phyloP scores from a whole-genome alignment of 2,113 vertebrate species.

The Kryptolebias marmoratus region DNA sequence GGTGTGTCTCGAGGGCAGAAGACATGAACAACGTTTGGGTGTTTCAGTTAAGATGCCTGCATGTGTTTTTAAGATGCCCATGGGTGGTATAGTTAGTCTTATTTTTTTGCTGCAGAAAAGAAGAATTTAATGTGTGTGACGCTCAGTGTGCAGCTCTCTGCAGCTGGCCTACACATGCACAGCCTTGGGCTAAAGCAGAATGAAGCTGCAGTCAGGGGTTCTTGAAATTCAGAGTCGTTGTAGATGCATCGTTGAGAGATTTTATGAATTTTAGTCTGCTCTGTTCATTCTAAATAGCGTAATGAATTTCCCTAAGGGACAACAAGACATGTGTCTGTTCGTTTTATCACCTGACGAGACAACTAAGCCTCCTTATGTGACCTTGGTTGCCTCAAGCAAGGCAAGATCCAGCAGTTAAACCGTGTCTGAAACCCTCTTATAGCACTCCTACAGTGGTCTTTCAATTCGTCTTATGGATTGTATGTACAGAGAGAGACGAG shows the following conservation, averaged over 20 bases:
- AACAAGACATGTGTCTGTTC: constrained; percentile 12
- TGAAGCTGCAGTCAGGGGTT: constrained; percentile 38
- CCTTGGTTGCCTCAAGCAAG: constrained; percentile 23
- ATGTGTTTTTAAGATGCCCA: constrained; percentile 38
- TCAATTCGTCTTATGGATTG: constrained; percentile 6
- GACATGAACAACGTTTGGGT: constrained; percentile 24
- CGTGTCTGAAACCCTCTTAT: constrained; percentile 12
- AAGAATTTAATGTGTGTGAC: constrained; percentile 15
- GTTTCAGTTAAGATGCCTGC: constrained; percentile 43
- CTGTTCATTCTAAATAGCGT: constrained; percentile 31
- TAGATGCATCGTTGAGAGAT: constrained; percentile 41
- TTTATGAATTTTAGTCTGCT: constrained; percentile 42
- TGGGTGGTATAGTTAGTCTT: constrained; percentile 47
- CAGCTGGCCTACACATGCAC: constrained; percentile 33
- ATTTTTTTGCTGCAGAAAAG: not conserved
- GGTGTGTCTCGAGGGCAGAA: constrained; percentile 4
- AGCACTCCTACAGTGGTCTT: constrained; percentile 15
- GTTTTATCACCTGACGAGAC: constrained; percentile 25
- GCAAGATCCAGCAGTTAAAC: constrained; percentile 44
- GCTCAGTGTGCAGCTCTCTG: constrained; percentile 33
- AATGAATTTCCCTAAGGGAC: constrained; percentile 21
- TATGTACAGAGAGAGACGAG: not conserved
- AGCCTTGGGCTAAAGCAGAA: constrained; percentile 43
- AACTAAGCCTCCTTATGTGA: constrained; percentile 15
- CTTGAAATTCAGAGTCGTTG: constrained; percentile 45